Conservation (phyloP, 64 coral and sea anemone genomes). For the Montipora efflorescens region DNA sequence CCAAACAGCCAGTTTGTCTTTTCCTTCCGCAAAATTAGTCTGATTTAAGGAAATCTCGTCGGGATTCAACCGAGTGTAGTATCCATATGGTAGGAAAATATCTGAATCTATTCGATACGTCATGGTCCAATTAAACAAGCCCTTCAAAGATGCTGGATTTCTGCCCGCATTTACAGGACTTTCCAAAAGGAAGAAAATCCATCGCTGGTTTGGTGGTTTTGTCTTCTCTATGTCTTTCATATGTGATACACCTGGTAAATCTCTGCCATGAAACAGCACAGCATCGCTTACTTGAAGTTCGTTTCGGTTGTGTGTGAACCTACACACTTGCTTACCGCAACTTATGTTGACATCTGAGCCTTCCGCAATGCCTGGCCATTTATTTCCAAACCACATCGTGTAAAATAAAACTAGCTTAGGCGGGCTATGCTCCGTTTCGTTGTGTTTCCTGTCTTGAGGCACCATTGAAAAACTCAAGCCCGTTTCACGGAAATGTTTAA, state of each 20-base stretch:
- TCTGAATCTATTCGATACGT: slow-evolving; percentile 77
- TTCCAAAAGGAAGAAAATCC: slow-evolving; percentile 64
- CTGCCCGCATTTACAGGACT: slow-evolving; percentile 29
- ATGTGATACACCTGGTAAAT: slow-evolving; percentile 12
- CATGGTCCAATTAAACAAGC: slow-evolving; percentile 66
- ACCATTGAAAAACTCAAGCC: no score
- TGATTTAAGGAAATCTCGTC: neutral
- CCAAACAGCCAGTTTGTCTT: slow-evolving; percentile 69
- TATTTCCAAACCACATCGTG: neutral
- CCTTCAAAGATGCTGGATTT: neutral
- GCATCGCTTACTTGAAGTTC: neutral
- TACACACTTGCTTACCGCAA: neutral
- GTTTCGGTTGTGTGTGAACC: neutral
- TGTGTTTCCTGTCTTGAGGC: neutral
- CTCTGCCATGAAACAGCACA: slow-evolving; percentile 56
- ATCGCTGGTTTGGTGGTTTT: slow-evolving; percentile 44
- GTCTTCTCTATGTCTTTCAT: slow-evolving; percentile 1
- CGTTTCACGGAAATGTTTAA: no score
- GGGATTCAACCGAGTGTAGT: slow-evolving; percentile 21
- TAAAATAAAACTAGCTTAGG: neutral
- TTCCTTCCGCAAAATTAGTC: slow-evolving; percentile 27
- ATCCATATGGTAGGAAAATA: slow-evolving; percentile 48
- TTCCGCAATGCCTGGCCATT: neutral
- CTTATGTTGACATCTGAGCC: neutral
- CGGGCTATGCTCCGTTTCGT: neutral